Percentiles rank a stretch among this genome's conserved stretches.
Evolutionary conservation across 1,140 invertebrate species (phyloP).

Genomic region (Drosophila hydei): DNA sequence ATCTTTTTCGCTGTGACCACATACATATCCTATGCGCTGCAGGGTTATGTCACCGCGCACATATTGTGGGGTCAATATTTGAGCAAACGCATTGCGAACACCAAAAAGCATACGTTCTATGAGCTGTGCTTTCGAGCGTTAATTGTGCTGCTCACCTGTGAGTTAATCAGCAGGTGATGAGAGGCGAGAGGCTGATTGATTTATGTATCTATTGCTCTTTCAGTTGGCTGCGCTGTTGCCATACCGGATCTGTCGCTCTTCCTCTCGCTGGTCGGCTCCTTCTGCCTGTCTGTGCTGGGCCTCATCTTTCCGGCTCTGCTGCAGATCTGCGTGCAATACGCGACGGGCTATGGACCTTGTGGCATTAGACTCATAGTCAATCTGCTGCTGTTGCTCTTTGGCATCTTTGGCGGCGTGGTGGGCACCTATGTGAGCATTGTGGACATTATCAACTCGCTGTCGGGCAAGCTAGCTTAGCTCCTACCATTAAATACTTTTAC

Average conservation of each 20-base stretch:
- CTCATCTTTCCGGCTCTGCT: conserved; percentile 96
- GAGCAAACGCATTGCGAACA: conserved; percentile 85
- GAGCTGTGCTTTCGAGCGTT: conserved; percentile 87
- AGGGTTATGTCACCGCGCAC: conserved; percentile 96
- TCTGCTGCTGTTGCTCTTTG: conserved; percentile 87
- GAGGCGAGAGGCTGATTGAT: neutral
- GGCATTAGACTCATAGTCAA: conserved; percentile 86
- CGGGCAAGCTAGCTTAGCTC: conserved; percentile 17
- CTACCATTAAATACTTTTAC: conserved; percentile 29
- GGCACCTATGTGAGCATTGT: conserved; percentile 89
- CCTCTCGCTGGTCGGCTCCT: conserved; percentile 95
- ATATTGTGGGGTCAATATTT: conserved; percentile 93
- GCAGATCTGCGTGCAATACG: conserved; percentile 75
- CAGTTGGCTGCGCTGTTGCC: conserved; percentile 91
- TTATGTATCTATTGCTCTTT: conserved; percentile 27
- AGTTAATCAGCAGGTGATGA: conserved; percentile 67
- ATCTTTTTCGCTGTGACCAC: conserved; percentile 94
- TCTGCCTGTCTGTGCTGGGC: conserved; percentile 94
- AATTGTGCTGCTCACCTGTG: conserved; percentile 89
- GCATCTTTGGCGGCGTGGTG: conserved; percentile 87
- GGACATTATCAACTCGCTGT: conserved; percentile 85
- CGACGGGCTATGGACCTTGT: conserved; percentile 79
- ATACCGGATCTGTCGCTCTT: conserved; percentile 95
- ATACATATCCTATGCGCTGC: conserved; percentile 95
- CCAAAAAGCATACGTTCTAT: conserved; percentile 84